phyloP scores from a whole-genome alignment of 2,113 vertebrate species.

The Zapornia atra region DNA sequence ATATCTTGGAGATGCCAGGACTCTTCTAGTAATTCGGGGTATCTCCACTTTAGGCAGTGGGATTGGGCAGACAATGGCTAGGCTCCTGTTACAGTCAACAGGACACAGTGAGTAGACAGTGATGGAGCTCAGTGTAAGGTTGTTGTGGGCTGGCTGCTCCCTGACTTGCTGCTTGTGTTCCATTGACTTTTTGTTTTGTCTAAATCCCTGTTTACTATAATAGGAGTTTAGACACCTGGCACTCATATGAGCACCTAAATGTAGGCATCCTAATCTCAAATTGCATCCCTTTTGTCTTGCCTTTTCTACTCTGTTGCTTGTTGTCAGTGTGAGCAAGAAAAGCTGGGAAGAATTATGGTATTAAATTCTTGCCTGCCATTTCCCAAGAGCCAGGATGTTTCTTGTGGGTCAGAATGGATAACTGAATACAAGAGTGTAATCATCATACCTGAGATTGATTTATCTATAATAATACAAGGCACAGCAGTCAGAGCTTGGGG shows the following conservation, averaged over 20 bases:
- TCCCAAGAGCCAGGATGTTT: neutral
- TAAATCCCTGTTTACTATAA: neutral
- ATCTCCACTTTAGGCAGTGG: neutral
- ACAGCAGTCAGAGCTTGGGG: neutral
- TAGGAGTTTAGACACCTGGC: neutral
- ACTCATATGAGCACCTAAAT: neutral
- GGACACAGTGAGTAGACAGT: neutral
- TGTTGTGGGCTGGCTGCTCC: neutral
- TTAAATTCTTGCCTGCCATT: constrained; percentile 6
- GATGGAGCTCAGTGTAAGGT: neutral
- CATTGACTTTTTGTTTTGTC: neutral
- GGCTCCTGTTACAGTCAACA: neutral
- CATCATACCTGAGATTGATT: neutral
- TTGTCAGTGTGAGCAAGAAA: neutral
- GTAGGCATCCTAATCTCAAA: neutral
- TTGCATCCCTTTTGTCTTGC: neutral
- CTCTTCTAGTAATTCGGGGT: neutral
- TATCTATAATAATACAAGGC: neutral
- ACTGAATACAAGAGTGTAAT: neutral
- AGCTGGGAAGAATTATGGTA: neutral
- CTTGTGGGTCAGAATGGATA: neutral
- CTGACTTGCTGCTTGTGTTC: neutral
- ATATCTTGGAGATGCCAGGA: neutral
- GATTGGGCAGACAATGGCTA: neutral
- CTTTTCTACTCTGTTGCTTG: neutral